Percentiles rank a stretch among this genome's conserved stretches.
These are phyloP conservation scores for Coluber constrictor DNA, from an alignment of 2,797 vertebrate genomes.

Conservation along the genomic window DNA sequence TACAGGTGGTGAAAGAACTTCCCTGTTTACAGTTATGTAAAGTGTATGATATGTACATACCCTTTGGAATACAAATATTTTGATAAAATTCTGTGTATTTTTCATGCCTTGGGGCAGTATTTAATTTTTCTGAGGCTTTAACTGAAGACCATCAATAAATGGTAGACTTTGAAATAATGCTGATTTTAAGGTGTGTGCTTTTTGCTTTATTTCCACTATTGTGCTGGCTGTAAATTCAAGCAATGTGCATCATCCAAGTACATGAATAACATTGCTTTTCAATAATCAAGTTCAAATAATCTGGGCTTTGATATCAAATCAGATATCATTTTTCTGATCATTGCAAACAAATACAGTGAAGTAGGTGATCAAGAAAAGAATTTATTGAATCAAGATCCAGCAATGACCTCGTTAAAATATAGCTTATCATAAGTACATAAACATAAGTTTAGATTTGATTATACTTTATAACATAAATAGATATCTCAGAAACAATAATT, in stretches of 20 bases:
- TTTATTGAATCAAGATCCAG: background rate
- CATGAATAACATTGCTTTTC: background rate
- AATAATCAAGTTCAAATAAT: background rate
- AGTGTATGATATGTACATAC: constrained; percentile 85
- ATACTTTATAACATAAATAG: background rate
- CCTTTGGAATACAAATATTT: constrained; percentile 79
- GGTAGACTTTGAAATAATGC: constrained; percentile 35
- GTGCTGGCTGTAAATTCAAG: background rate
- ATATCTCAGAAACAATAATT: background rate
- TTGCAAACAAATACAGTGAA: background rate
- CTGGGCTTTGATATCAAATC: background rate
- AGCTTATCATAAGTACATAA: background rate
- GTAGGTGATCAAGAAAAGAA: background rate
- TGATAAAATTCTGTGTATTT: constrained; percentile 78
- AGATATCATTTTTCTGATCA: background rate
- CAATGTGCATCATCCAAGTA: background rate
- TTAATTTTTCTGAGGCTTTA: constrained; percentile 76
- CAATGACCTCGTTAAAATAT: background rate
- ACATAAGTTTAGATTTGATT: background rate
- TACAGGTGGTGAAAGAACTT: constrained; percentile 64
- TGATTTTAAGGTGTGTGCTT: background rate
- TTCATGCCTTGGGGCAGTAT: constrained; percentile 73
- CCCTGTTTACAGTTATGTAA: constrained; percentile 71
- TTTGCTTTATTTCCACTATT: background rate
- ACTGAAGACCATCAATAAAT: constrained; percentile 71